Conservation (phyloP, 1,140 invertebrate genomes). For the Eumaeus atala region DNA sequence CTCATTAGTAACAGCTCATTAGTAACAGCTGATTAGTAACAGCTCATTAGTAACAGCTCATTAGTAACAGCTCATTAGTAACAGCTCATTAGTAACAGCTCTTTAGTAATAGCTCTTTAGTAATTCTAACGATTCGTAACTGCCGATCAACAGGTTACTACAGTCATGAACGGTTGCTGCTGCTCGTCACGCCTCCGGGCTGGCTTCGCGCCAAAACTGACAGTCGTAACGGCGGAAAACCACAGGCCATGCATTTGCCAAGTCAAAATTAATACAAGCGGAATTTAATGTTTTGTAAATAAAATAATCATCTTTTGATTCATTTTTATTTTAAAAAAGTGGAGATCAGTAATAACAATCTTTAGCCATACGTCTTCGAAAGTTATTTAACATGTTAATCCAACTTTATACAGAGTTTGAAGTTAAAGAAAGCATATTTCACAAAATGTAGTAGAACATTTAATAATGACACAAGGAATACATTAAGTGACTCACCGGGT, state of each 20-base stretch:
- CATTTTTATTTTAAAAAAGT: too few relatives aligned
- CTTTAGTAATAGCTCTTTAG: slow-evolving; percentile 37
- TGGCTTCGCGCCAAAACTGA: slow-evolving; percentile 54
- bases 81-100: slow-evolving; percentile 16
- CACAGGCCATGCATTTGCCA: slow-evolving; percentile 26
- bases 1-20: slow-evolving; percentile 36
- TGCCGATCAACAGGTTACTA: slow-evolving; percentile 43
- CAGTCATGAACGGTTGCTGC: slow-evolving; percentile 27
- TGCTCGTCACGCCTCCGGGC: slow-evolving; percentile 30
- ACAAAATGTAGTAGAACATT: too few relatives aligned
- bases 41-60: slow-evolving; percentile 35
- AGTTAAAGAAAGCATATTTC: too few relatives aligned
- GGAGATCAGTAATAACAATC: too few relatives aligned
- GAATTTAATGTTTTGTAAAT: too few relatives aligned
- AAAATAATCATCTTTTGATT: too few relatives aligned
- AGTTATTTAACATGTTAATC: too few relatives aligned
- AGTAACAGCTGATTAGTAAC: slow-evolving; percentile 25
- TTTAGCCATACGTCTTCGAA: too few relatives aligned
- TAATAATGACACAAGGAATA: too few relatives aligned
- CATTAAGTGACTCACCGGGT: too few relatives aligned
- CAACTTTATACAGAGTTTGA: too few relatives aligned
- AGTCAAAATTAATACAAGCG: too few relatives aligned
- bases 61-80: slow-evolving; percentile 29
- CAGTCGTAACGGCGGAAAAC: slow-evolving; percentile 36
- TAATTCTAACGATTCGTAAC: slow-evolving; percentile 18